phyloP scores from a whole-genome alignment of 2,113 vertebrate species.

The Toxotes jaculatrix region DNA sequence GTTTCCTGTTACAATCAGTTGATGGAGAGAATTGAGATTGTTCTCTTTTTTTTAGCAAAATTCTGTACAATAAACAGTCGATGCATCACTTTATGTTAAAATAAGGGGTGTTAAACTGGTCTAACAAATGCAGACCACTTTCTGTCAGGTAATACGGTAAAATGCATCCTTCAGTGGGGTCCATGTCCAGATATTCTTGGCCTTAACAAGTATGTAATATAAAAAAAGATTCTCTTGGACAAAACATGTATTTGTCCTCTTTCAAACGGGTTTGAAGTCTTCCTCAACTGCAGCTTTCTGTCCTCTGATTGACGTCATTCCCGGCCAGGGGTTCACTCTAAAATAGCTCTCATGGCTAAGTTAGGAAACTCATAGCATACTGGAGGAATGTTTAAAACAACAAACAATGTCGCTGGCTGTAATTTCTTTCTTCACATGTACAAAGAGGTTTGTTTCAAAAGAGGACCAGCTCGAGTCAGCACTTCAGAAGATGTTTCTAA shows the following conservation, averaged over 20 bases:
- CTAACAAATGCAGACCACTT: background rate
- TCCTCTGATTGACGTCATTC: slow-evolving; percentile 80
- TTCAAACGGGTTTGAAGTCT: slow-evolving; percentile 61
- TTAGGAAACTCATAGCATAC: slow-evolving; percentile 78
- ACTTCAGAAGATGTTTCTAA: slow-evolving; percentile 50
- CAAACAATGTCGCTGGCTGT: slow-evolving; percentile 74
- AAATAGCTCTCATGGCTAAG: slow-evolving; percentile 83
- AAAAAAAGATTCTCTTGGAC: slow-evolving; percentile 32
- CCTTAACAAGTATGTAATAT: slow-evolving; percentile 46
- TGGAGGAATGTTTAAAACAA: slow-evolving; percentile 82
- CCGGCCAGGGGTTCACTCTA: slow-evolving; percentile 73
- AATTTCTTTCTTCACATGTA: slow-evolving; percentile 69
- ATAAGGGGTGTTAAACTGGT: background rate
- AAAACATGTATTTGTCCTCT: slow-evolving; percentile 27
- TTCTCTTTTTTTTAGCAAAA: background rate
- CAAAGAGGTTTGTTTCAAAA: slow-evolving; percentile 62
- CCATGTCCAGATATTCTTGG: slow-evolving; percentile 43
- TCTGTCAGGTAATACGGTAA: slow-evolving; percentile 10
- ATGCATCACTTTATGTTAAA: background rate
- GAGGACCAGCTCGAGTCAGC: slow-evolving; percentile 50
- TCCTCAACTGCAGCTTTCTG: slow-evolving; percentile 66
- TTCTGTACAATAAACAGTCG: background rate
- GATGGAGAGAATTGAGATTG: background rate
- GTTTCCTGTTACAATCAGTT: slow-evolving; percentile 3
- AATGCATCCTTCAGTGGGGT: slow-evolving; percentile 28